Percentiles rank a stretch among this genome's conserved stretches.
Evolutionary conservation across 2,888 invertebrate genomes (phyloP).

Genomic region (Ormyrus rosae): DNA sequence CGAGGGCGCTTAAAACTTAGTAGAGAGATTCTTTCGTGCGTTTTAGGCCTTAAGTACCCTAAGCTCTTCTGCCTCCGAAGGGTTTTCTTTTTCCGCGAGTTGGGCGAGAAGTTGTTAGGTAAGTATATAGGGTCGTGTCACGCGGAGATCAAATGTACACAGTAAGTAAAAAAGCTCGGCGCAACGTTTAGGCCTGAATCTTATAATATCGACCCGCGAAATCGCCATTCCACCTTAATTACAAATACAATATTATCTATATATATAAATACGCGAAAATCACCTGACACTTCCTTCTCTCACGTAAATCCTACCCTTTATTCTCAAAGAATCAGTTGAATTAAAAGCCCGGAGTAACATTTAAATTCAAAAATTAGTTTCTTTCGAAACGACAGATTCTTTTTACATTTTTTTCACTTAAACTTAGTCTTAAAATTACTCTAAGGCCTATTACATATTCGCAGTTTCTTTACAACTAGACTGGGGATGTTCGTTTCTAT

Average conservation of each 20-base stretch:
- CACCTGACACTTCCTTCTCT: constrained; percentile 15
- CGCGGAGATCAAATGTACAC: constrained; percentile 29
- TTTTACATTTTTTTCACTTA: too few species aligned
- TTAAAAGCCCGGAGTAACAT: too few species aligned
- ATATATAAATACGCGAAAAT: constrained; percentile 21
- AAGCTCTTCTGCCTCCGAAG: constrained; percentile 4
- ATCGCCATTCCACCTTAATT: constrained; percentile 36
- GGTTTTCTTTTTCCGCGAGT: too few species aligned
- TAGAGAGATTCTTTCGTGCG: constrained; percentile 31
- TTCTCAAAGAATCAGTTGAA: not conserved
- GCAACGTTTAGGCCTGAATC: constrained; percentile 9
- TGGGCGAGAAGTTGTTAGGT: too few species aligned
- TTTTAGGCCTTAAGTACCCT: constrained; percentile 45
- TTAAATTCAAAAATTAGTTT: too few species aligned
- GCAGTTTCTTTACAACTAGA: constrained; percentile 13
- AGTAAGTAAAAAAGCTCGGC: constrained; percentile 40
- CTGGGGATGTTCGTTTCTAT: constrained; percentile 14
- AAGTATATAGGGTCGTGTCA: not conserved
- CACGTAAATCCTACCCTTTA: not conserved
- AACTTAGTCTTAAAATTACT: constrained; percentile 13
- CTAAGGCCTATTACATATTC: not conserved
- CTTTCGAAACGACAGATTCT: too few species aligned
- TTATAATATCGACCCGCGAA: constrained; percentile 19
- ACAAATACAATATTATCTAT: not conserved
- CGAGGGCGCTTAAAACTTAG: not conserved